Conservation (phyloP, 2,113 vertebrate species). For the Cottus gobio region DNA sequence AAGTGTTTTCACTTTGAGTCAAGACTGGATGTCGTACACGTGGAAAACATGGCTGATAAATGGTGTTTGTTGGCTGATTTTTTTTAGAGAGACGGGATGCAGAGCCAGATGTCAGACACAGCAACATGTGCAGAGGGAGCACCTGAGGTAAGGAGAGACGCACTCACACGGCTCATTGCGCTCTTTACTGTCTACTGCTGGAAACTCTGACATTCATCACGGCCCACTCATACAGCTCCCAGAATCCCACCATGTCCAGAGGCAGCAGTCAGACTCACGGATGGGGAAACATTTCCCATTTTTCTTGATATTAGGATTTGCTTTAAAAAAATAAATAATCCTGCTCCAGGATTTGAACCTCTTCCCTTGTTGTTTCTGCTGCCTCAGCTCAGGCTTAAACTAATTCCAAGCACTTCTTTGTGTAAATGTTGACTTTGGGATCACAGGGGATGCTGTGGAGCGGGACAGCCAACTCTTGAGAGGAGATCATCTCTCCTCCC, state of each 20-base stretch:
- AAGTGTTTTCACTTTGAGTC: not conserved
- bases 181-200: not conserved
- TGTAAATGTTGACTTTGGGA: conserved; percentile 61
- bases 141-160: conserved; percentile 53
- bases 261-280: conserved; percentile 5
- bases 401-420: conserved; percentile 2
- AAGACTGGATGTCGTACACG: not conserved
- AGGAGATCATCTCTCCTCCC: conserved; percentile 31
- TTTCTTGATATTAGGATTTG: conserved; percentile 22
- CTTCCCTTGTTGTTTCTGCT: conserved; percentile 35
- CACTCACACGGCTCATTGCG: not conserved
- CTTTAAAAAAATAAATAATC: not conserved
- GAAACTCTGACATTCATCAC: not conserved
- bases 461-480: not conserved
- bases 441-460: conserved; percentile 10
- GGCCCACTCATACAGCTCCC: conserved; percentile 7
- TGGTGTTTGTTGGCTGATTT: conserved; percentile 25
- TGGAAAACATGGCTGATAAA: not conserved
- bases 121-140: conserved; percentile 15
- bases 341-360: not conserved
- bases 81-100: conserved; percentile 40
- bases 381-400: conserved; percentile 12
- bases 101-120: conserved; percentile 25
- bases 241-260: conserved; percentile 4
- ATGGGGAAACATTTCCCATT: not conserved